These are phyloP conservation scores for Dipus sagitta DNA, from an alignment of 2,797 vertebrate species.

Conservation along the genomic window DNA sequence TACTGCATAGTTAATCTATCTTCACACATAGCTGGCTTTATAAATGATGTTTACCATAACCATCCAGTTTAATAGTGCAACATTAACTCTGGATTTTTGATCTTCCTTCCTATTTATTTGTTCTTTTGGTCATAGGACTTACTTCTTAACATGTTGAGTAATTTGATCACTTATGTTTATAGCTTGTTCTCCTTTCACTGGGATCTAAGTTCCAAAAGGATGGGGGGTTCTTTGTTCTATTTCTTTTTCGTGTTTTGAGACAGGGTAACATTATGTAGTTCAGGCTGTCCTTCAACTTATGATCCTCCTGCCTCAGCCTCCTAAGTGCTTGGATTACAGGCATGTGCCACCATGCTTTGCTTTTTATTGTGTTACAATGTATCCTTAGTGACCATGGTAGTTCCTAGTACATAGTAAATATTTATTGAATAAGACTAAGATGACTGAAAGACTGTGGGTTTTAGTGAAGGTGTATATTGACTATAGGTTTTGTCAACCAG, in stretches of 20 bases:
- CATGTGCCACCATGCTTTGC: background rate
- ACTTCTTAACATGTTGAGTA: slow-evolving; percentile 25
- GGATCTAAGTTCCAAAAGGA: background rate
- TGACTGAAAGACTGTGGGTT: slow-evolving; percentile 21
- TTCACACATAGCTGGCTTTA: background rate
- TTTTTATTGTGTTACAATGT: background rate
- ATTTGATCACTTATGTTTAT: background rate
- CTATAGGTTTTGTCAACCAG: slow-evolving; percentile 8
- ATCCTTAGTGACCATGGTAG: background rate
- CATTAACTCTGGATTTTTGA: background rate
- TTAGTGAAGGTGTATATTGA: background rate
- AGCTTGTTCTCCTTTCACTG: background rate
- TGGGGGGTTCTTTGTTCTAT: background rate
- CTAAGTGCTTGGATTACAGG: background rate
- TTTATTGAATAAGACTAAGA: background rate
- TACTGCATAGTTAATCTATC: background rate
- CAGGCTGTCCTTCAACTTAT: background rate
- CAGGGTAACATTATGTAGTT: background rate
- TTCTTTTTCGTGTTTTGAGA: background rate
- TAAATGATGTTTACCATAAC: background rate
- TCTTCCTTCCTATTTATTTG: background rate
- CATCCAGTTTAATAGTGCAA: background rate
- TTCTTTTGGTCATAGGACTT: background rate
- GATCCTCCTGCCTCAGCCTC: background rate
- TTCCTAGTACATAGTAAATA: background rate